These are phyloP conservation scores for Xestobium rufovillosum DNA, from an alignment of 2,888 invertebrate genomes.

Conservation along the genomic window DNA sequence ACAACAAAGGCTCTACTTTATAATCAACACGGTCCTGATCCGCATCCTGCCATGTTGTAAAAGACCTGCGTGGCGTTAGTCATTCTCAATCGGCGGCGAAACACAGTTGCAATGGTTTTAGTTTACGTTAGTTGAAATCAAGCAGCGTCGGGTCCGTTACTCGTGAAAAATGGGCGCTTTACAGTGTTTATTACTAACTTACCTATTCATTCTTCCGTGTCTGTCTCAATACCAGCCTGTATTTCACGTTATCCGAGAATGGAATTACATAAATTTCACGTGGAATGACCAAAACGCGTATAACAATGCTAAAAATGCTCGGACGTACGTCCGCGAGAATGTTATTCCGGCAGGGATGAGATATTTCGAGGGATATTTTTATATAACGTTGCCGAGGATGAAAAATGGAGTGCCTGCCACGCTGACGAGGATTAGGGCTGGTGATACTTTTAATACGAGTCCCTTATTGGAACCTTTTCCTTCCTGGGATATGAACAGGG, in stretches of 20 bases:
- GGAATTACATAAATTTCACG: conserved; percentile 62
- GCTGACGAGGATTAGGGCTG: conserved; percentile 51
- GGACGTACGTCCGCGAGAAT: conserved; percentile 58
- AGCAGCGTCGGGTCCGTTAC: no score
- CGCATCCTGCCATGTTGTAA: no score
- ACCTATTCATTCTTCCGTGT: no score
- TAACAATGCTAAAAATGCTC: conserved; percentile 48
- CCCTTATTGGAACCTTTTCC: conserved; percentile 61
- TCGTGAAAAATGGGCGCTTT: no score
- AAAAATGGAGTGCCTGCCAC: conserved; percentile 64
- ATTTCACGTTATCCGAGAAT: conserved; percentile 65
- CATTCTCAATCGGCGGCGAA: no score
- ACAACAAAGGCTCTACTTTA: no score
- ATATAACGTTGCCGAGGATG: conserved; percentile 63
- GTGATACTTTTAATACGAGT: conserved; percentile 45
- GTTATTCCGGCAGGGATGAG: conserved; percentile 62
- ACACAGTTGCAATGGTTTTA: no score
- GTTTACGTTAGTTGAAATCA: no score
- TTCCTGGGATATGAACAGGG: conserved; percentile 59
- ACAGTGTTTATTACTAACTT: no score
- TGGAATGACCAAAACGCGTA: conserved; percentile 55
- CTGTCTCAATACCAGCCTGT: no score
- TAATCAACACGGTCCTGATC: no score
- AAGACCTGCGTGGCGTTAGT: no score
- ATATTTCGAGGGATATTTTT: conserved; percentile 58